phyloP scores from a whole-genome alignment of 1,140 invertebrate genomes.

The Arctopsyche grandis region DNA sequence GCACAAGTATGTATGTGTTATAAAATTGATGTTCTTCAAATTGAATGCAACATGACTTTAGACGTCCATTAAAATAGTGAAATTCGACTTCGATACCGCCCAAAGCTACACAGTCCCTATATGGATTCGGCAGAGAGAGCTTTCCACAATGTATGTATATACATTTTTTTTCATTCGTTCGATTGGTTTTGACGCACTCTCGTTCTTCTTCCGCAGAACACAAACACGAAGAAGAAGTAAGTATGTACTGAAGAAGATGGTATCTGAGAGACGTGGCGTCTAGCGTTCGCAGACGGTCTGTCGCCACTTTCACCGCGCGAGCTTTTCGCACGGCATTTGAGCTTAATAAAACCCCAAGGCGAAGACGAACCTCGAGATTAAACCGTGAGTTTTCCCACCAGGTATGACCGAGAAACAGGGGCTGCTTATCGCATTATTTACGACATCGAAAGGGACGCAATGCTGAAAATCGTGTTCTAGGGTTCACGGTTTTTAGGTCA shows the following conservation, averaged over 20 bases:
- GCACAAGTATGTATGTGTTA: too few species aligned
- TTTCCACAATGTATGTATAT: too few species aligned
- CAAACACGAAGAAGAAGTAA: neutral
- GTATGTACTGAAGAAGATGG: neutral
- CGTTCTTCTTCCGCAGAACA: neutral
- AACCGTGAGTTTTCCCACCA: too few species aligned
- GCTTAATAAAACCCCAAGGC: neutral
- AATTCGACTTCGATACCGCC: neutral
- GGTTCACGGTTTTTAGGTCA: constrained; percentile 9
- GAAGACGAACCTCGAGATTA: neutral
- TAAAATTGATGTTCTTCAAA: too few species aligned
- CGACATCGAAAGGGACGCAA: neutral
- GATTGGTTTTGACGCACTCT: too few species aligned
- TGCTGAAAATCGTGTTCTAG: neutral
- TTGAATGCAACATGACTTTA: neutral
- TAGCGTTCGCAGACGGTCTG: constrained; percentile 31
- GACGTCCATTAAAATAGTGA: neutral
- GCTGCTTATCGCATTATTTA: neutral
- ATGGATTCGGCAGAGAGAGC: neutral
- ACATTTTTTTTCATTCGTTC: too few species aligned
- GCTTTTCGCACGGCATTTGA: constrained; percentile 30
- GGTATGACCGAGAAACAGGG: neutral
- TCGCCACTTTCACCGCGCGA: constrained; percentile 42
- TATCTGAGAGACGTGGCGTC: neutral
- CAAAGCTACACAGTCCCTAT: neutral